phyloP scores from a whole-genome alignment of 2,113 vertebrate species.

The Pelusios castaneus region DNA sequence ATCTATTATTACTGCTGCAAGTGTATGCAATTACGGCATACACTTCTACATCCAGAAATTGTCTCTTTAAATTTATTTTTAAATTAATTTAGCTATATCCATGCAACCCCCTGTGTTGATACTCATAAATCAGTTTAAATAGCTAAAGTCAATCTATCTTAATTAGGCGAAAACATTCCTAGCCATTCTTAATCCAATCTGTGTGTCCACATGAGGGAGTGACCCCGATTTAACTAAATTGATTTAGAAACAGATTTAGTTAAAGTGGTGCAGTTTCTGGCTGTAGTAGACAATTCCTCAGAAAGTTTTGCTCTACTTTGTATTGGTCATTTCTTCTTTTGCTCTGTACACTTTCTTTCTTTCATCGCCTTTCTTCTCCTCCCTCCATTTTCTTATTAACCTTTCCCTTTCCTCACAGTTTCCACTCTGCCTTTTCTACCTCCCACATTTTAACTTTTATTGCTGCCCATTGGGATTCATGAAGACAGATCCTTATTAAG shows the following conservation, averaged over 20 bases:
- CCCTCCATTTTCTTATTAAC: background rate
- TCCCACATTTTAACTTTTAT: background rate
- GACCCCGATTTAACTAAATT: background rate
- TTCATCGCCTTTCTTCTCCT: background rate
- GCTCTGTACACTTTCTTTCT: background rate
- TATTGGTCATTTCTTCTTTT: background rate
- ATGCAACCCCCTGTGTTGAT: background rate
- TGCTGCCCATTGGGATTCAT: background rate
- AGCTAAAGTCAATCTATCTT: background rate
- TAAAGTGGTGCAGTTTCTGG: background rate
- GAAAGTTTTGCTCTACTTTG: background rate
- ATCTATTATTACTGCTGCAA: background rate
- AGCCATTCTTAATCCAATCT: background rate
- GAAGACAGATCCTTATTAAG: background rate
- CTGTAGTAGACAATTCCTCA: background rate
- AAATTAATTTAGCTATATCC: background rate
- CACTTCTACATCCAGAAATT: background rate
- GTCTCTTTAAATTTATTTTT: background rate
- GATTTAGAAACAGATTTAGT: constrained; percentile 19
- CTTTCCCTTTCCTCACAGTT: background rate
- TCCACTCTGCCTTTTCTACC: background rate
- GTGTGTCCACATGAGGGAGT: background rate
- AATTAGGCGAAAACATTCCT: background rate
- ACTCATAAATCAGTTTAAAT: background rate
- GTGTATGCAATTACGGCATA: background rate